Base-by-base conservation (phyloP, 2,888 invertebrate species). In the Lysandra bellargus region DNA sequence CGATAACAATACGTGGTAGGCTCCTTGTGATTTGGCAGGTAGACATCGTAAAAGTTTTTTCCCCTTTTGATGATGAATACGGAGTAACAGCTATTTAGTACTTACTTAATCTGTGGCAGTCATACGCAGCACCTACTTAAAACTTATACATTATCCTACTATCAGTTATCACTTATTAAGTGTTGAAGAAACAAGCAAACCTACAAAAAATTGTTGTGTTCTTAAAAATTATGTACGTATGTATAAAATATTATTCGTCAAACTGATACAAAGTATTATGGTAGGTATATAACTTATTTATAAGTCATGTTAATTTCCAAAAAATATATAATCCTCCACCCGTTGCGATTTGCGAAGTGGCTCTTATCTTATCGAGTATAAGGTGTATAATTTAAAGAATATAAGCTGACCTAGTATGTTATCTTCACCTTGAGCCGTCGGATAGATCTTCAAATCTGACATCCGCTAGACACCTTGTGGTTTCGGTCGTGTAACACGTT, bases 381-480 rank as follows among this genome's bases (percentile, higher is more conserved):
- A 69, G 33, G 69, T 33, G 33, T 33, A 69, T 69, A 69, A 33
- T 69, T 33, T 14, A 14, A 14, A 3, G 33, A 33, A 12, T 69
- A 69, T 9, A 17, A 69, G 12, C 17, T 69, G 33, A 37, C 69
- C 69, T 69, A 69, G 33, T 37, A 69, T 37, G 69, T 69, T 69
- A 69, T 69, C 69, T 69, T 69, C 69, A 69, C 69, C 69, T 69
- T 69, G 69, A 69, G 33, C 33, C 33, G 69, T 69, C 69, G 69
- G 33, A 37, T 69, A 37, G 4, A 69, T 33, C 69, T 69, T 69
- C 69, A 33, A 69, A 33, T 64, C 64, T 30, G 12, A 37, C 33
- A 5, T 69, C 69, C 69, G 69, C 69, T 14, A 30, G 33, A 33
- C 14, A 17, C 17, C 17, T 69, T 37, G 69, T 69, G 37, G 69